These are phyloP conservation scores for Apostichopus japonicus DNA, from an alignment of 35 echinoderm and acorn worm genomes.

Conservation along the genomic window DNA sequence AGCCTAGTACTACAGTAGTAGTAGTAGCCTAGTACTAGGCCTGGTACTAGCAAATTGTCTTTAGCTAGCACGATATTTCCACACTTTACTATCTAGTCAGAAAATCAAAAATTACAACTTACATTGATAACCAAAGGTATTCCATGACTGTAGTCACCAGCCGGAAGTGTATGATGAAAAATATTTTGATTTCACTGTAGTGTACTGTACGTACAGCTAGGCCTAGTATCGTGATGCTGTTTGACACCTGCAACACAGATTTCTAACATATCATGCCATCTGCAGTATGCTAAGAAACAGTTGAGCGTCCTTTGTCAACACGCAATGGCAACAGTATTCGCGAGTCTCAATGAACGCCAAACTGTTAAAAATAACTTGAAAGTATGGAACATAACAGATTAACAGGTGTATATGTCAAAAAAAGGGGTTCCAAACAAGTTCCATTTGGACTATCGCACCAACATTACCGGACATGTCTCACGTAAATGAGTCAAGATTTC, in stretches of 20 bases:
- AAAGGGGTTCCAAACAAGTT: no score
- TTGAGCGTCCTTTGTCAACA: neutral
- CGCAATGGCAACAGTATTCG: neutral
- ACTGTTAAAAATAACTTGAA: no score
- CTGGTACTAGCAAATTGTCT: neutral
- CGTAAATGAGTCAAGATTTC: no score
- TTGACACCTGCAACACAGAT: neutral
- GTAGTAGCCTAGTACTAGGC: neutral
- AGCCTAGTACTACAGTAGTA: neutral
- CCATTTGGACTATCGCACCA: no score
- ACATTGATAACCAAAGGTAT: neutral
- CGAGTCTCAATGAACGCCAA: neutral
- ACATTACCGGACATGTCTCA: no score
- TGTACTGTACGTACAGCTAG: neutral
- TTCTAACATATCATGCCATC: neutral
- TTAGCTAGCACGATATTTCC: neutral
- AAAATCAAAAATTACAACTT: neutral
- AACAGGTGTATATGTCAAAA: no score
- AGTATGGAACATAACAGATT: no score
- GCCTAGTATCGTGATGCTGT: neutral
- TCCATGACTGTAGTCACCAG: neutral
- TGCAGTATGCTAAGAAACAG: neutral
- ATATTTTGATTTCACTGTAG: neutral
- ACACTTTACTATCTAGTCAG: neutral
- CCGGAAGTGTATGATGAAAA: neutral